These are phyloP conservation scores for Caenorhabditis wallacei DNA, from an alignment of 2,888 invertebrate species.

Conservation along the genomic window DNA sequence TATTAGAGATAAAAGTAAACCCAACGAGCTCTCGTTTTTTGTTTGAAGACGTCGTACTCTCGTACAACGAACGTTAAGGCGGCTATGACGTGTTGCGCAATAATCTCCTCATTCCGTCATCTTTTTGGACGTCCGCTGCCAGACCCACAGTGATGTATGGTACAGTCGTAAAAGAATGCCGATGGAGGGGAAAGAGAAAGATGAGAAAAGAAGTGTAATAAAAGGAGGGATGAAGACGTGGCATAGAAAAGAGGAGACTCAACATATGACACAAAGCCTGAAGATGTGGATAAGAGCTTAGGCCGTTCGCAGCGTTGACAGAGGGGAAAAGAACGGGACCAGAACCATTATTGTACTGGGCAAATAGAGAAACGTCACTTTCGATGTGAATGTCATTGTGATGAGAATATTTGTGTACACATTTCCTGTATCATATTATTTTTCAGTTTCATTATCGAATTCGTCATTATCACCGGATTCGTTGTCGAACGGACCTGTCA, in stretches of 20 bases:
- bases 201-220: slow-evolving; percentile 12
- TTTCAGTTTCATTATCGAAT: slow-evolving; percentile 51
- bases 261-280: slow-evolving; percentile 39
- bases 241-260: slow-evolving; percentile 10
- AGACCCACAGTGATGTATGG: slow-evolving; percentile 39
- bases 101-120: slow-evolving; percentile 43
- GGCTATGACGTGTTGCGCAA: slow-evolving; percentile 50
- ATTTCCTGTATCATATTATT: no score
- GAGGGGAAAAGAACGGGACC: slow-evolving; percentile 20
- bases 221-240: slow-evolving; percentile 38
- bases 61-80: slow-evolving; percentile 29
- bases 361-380: slow-evolving; percentile 44
- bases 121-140: slow-evolving; percentile 23
- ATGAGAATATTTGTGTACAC: no score
- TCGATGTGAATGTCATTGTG: slow-evolving; percentile 4
- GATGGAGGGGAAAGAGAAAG: not conserved
- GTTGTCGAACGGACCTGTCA: not conserved
- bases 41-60: slow-evolving; percentile 14
- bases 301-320: not conserved
- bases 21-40: slow-evolving; percentile 1
- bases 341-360: not conserved
- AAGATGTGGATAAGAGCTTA: slow-evolving; percentile 42
- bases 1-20: not conserved
- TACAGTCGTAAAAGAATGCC: slow-evolving; percentile 48
- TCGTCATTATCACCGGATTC: slow-evolving; percentile 55